phyloP scores from a whole-genome alignment of 2,888 invertebrate genomes.

The Lepidocyrtinus sp. region DNA sequence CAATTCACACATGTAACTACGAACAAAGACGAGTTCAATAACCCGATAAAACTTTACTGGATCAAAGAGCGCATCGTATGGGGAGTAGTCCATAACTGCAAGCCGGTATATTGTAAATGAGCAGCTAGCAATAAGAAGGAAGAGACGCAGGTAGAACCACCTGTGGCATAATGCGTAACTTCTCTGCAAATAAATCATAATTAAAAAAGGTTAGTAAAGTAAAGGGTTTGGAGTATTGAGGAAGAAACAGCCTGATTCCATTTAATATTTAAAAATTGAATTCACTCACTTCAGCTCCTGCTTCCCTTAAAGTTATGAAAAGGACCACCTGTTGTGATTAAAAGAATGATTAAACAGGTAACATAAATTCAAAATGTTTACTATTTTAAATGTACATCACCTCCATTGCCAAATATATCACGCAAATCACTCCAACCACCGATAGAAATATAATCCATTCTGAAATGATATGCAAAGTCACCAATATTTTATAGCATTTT shows the following conservation, averaged over 20 bases:
- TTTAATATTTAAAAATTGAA: not conserved
- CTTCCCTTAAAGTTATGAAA: constrained; percentile 61
- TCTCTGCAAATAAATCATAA: constrained; percentile 48
- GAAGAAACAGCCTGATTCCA: not conserved
- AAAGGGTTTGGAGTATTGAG: not conserved
- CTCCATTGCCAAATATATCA: constrained; percentile 63
- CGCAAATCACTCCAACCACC: constrained; percentile 47
- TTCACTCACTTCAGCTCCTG: constrained; percentile 53
- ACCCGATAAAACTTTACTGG: constrained; percentile 61
- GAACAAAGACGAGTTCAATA: constrained; percentile 61
- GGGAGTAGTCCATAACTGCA: constrained; percentile 59
- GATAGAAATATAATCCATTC: constrained; percentile 63
- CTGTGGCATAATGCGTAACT: constrained; percentile 60
- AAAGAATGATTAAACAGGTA: no score
- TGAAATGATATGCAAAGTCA: constrained; percentile 19
- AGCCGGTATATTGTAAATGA: constrained; percentile 59
- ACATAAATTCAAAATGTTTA: no score
- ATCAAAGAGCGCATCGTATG: constrained; percentile 63
- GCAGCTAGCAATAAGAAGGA: constrained; percentile 53
- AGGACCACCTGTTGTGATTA: no score
- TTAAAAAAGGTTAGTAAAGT: constrained; percentile 28
- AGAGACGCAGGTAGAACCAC: constrained; percentile 62
- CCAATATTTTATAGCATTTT: not conserved
- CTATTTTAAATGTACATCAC: no score
- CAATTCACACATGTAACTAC: constrained; percentile 62